Evolutionary conservation across 2,797 vertebrate genomes (phyloP), one percentile per base, ranked within the genome.

Genomic region (Geotrypetes seraphini): DNA sequence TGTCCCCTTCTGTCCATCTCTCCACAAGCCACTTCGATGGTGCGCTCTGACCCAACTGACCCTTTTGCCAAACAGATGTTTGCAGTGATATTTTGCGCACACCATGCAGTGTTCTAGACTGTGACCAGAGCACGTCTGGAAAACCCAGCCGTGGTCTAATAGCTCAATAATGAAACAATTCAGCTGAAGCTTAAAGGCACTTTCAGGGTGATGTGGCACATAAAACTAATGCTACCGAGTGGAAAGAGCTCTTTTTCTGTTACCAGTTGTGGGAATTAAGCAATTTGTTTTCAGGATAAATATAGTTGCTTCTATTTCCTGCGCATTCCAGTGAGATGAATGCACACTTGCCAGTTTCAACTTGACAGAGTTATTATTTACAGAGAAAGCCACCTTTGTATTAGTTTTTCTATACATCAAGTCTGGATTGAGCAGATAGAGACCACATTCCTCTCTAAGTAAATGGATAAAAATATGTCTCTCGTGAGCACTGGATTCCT

Each of bases 351-450:
- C 59, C 50, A 51, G 16, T 47, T 66, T 3, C n/a, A 44, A 61
- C 51, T 65, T 37, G 47, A 59, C 55, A 50, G 68, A 61, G 62
- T 65, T 70, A 68, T 60, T n/a, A n/a, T n/a, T 47, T 38, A 34
- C 3, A 2, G 43, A 26, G 66, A 52, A 53, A 47, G 52, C 43
- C 53, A 66, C 67, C 62, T 57, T 48, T 70, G 60, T 44, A 61
- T 59, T 25, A 19, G 41, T 50, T 66, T 35, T 43, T n/a, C n/a
- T 22, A 53, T 58, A 51, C 54, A 23, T 49, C 2, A 20, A 41
- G 60, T 33, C 46, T 47, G 45, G 10, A 23, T n/a, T n/a, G n/a
- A n/a, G n/a, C n/a, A n/a, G n/a, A n/a, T n/a, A n/a, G n/a, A n/a
- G n/a, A n/a, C n/a, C n/a, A n/a, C n/a, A n/a, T n/a, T n/a, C n/a